These are phyloP conservation scores for Ectobius pallidus DNA, from an alignment of 2,888 invertebrate genomes.

Conservation along the genomic window DNA sequence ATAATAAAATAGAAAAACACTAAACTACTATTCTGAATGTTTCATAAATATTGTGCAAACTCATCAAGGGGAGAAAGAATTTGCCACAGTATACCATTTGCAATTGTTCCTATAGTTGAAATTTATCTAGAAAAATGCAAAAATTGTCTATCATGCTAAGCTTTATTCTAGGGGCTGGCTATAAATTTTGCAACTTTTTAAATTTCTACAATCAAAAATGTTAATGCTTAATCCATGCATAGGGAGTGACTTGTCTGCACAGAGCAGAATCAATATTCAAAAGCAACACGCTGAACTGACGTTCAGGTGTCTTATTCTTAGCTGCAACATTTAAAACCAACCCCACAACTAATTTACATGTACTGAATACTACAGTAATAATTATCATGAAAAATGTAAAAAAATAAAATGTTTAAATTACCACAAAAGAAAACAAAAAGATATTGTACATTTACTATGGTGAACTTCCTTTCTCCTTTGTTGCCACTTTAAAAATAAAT, in stretches of 20 bases:
- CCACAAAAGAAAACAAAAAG: constrained; percentile 41
- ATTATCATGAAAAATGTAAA: constrained; percentile 42
- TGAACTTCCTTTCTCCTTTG: constrained; percentile 39
- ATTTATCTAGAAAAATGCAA: constrained; percentile 45
- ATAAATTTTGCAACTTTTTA: constrained; percentile 38
- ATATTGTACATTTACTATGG: constrained; percentile 43
- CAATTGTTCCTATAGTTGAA: constrained; percentile 43
- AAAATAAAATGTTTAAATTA: constrained; percentile 45
- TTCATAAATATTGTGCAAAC: constrained; percentile 45
- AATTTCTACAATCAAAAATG: constrained; percentile 18
- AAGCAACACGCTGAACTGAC: not conserved
- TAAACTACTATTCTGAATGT: constrained; percentile 45
- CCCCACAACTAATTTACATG: constrained; percentile 20
- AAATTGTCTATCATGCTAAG: constrained; percentile 44
- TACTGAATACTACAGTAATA: constrained; percentile 38
- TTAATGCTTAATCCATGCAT: not conserved
- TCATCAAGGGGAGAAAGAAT: constrained; percentile 45
- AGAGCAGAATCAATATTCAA: no score
- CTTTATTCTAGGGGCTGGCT: constrained; percentile 37
- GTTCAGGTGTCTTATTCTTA: not conserved
- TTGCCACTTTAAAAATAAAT: constrained; percentile 39
- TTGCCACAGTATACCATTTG: constrained; percentile 45
- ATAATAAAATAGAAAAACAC: constrained; percentile 51
- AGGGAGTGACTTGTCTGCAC: not conserved
- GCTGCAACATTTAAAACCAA: constrained; percentile 25